A percentile compares a stretch with the other conserved stretches of the same genome.
Conservation (phyloP, 2,888 invertebrate genomes). For the Panopea generosa region DNA sequence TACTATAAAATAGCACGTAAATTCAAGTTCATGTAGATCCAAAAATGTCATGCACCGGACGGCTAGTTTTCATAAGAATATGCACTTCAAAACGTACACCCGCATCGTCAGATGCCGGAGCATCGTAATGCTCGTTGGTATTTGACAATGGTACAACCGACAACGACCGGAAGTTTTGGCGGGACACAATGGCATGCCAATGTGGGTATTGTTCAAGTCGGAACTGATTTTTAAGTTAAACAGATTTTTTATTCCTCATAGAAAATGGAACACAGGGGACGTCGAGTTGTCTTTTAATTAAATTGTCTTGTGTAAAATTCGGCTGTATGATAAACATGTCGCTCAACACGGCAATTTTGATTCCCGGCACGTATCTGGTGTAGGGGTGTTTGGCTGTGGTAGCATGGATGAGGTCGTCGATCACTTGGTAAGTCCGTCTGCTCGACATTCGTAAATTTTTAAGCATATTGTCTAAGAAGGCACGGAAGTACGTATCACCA, state of each 20-base stretch:
- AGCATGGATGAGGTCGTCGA: conserved; percentile 65
- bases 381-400: conserved; percentile 57
- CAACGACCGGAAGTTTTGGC: no score
- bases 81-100: no score
- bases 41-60: no score
- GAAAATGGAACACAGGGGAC: conserved; percentile 50
- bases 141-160: no score
- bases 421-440: conserved; percentile 56
- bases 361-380: conserved; percentile 63
- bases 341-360: conserved; percentile 39
- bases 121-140: no score
- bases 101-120: no score
- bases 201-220: no score
- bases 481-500: conserved; percentile 67
- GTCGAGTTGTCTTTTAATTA: conserved; percentile 22
- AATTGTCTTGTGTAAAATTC: conserved; percentile 50
- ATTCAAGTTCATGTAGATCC: no score
- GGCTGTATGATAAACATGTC: conserved; percentile 51
- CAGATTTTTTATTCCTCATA: conserved; percentile 44
- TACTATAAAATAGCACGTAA: no score
- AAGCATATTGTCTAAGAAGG: conserved; percentile 54
- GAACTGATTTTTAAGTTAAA: no score
- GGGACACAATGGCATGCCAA: no score
- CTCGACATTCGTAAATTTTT: conserved; percentile 49
- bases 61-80: no score